Percentiles rank a stretch among this genome's conserved stretches.
Evolutionary conservation across 92 coral and sea anemone species (phyloP).

Genomic region (Zoanthus sansibaricus): DNA sequence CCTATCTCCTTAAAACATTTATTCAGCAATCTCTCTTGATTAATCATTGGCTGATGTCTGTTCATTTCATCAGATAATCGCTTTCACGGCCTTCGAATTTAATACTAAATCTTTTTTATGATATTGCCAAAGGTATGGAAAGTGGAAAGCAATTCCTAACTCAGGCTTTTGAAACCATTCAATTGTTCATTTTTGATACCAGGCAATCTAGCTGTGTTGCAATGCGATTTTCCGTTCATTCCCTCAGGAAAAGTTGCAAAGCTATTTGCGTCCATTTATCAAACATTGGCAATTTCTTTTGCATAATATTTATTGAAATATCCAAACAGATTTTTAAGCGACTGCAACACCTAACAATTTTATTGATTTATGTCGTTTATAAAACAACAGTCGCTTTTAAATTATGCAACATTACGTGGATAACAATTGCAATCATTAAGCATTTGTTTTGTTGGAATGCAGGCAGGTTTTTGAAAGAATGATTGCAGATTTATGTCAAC

Average conservation of each 20-base stretch:
- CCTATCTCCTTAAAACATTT: background rate
- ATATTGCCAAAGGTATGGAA: background rate
- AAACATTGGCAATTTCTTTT: constrained; percentile 15
- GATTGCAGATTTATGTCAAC: background rate
- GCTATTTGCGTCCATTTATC: background rate
- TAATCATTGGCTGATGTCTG: background rate
- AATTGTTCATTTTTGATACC: constrained; percentile 18
- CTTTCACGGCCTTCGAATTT: background rate
- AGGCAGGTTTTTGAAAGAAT: background rate
- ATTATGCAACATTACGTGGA: background rate
- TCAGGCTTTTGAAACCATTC: constrained; percentile 17
- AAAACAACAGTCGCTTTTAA: constrained; percentile 13
- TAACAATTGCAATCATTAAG: background rate
- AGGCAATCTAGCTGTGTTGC: background rate
- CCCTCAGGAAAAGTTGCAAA: constrained; percentile 9
- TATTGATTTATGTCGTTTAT: constrained; percentile 18
- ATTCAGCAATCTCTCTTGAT: constrained; percentile 29
- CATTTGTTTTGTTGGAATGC: background rate
- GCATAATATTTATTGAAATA: constrained; percentile 12
- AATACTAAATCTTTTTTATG: background rate
- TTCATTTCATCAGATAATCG: constrained; percentile 2
- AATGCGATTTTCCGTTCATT: background rate
- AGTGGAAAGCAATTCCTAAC: background rate
- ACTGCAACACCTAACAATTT: constrained; percentile 1
- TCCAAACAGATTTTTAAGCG: constrained; percentile 23